Percentiles rank a stretch among this genome's conserved stretches.
These are phyloP conservation scores for Epistrophella euchroma DNA, from an alignment of 2,888 invertebrate species.

Conservation along the genomic window DNA sequence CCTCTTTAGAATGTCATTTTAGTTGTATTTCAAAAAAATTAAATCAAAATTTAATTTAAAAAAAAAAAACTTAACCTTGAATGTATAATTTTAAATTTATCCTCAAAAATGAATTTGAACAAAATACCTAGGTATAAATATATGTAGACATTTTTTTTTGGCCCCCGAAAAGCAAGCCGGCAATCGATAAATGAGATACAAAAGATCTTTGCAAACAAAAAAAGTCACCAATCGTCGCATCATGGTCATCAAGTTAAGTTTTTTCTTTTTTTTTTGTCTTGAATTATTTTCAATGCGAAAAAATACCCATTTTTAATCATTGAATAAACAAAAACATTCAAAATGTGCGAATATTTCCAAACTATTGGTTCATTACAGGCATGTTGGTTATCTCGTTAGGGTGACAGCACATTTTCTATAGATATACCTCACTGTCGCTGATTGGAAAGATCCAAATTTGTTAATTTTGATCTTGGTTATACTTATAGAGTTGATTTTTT, in stretches of 20 bases:
- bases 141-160: conserved; percentile 30
- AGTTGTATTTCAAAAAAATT: conserved; percentile 18
- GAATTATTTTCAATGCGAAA: conserved; percentile 22
- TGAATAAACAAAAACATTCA: conserved; percentile 21
- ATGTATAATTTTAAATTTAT: conserved; percentile 12
- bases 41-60: conserved; percentile 1
- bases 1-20: conserved; percentile 45
- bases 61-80: conserved; percentile 66
- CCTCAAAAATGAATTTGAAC: conserved; percentile 11
- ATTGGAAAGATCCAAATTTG: neutral
- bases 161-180: conserved; percentile 8
- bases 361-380: conserved; percentile 20
- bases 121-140: conserved; percentile 14
- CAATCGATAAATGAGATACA: conserved; percentile 40
- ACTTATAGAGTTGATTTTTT: conserved; percentile 10
- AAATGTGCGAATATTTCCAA: conserved; percentile 28
- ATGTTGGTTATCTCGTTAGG: conserved; percentile 12
- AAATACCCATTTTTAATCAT: conserved; percentile 21
- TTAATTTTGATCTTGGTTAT: neutral
- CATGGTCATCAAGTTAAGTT: conserved; percentile 66
- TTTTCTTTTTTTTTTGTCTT: conserved; percentile 31
- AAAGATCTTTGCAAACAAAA: conserved; percentile 46
- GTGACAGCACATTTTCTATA: too few species aligned
- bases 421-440: neutral
- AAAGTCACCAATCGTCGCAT: neutral